Base-by-base conservation (phyloP, 2,888 invertebrate genomes). In the Torymus aiolomorphi region DNA sequence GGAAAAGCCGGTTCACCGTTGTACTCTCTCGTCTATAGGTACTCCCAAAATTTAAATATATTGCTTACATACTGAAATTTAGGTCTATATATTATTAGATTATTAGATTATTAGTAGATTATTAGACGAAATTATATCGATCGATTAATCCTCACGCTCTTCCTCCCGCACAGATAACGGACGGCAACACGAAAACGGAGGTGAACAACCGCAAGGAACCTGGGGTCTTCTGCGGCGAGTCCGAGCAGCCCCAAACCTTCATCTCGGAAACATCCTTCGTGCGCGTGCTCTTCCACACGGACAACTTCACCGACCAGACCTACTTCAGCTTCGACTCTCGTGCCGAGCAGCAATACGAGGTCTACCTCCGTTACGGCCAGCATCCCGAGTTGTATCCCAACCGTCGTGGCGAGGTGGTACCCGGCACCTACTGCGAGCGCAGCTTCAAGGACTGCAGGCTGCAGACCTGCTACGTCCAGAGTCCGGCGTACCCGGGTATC, bases 261-360 rank as follows among this genome's bases (percentile, higher is more conserved):
- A 97, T 97, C 91, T 97, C 97, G 73, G 97, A 97, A 91, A 97
- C 97, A 75, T 96, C 96, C 90, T 96, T 97, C 91, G 97, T 97
- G 78, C 96, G 96, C 90, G 95, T 97, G 82, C 93, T 97, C 83
- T 97, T 97, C 91, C 96, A 97, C 89, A 96, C 96, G 59, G 97
- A 97, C 91, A 97, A 97, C 92, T 97, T 97, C 91, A 97, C 97
- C 66, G 97, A 97, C 90, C 97, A 97, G 91, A 96, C 96, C 2
- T 96, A 96, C 91, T 95, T 96, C 90, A 95, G 95, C 86, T 96
- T 96, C 89, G 96, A 96, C 88, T 95, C 95, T 84, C 94, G 97
- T 84, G 97, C 97, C 62, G 97, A 97, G 90, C 97, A 97, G 88
- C 97, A 97, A 91, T 95, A 95, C 87, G 97, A 97, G 91, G 96